These are phyloP conservation scores for Antechinus stuartii DNA, from an alignment of 2,113 vertebrate species.

Conservation along the genomic window DNA sequence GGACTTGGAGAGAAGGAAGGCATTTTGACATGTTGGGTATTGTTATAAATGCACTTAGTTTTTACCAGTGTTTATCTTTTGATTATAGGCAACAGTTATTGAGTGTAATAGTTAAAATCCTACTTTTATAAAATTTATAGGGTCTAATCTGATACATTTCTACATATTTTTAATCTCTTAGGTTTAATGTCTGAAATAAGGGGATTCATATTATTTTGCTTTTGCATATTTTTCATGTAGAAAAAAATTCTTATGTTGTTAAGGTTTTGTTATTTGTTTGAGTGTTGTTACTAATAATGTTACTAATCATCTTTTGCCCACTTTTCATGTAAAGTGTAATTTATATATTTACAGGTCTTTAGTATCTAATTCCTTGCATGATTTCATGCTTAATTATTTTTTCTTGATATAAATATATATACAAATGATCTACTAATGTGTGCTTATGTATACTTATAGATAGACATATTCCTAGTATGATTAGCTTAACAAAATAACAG, in stretches of 20 bases:
- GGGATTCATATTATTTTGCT: background rate
- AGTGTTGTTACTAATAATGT: conserved; percentile 60
- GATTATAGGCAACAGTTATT: conserved; percentile 29
- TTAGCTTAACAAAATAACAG: conserved; percentile 51
- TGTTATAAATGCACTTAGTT: conserved; percentile 23
- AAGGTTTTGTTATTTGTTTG: conserved; percentile 20
- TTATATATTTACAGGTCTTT: conserved; percentile 52
- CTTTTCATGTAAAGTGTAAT: conserved; percentile 47
- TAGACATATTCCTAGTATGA: conserved; percentile 44
- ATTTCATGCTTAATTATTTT: conserved; percentile 49
- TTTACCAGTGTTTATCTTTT: conserved; percentile 44
- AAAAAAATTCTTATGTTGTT: conserved; percentile 28
- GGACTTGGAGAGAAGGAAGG: conserved; percentile 57
- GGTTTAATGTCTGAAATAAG: background rate
- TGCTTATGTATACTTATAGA: background rate
- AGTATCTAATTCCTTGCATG: conserved; percentile 65
- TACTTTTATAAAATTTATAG: background rate
- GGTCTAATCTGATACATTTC: background rate
- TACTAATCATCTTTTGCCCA: conserved; percentile 58
- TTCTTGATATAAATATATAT: background rate
- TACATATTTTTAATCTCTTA: background rate
- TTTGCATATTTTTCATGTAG: background rate
- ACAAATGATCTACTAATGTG: background rate
- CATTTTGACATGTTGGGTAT: conserved; percentile 41
- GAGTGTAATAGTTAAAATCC: conserved; percentile 28